Evolutionary conservation across 2,888 invertebrate species (phyloP).

Genomic region (Neuroscelio doddi): DNA sequence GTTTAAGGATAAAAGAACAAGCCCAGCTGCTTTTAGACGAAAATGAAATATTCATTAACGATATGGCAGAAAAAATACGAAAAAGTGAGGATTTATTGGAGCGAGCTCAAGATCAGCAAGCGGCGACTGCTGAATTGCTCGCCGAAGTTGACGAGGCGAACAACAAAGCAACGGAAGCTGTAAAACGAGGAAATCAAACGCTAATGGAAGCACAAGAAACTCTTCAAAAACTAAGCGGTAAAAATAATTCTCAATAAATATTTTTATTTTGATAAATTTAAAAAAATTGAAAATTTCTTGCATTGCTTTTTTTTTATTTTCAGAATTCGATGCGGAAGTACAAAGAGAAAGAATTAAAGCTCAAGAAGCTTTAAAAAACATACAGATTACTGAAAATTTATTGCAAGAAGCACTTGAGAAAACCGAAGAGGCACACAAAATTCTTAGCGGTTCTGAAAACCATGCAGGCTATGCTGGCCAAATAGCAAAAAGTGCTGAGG

Average conservation of each 20-base stretch:
- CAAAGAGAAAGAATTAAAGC: slow-evolving; percentile 88
- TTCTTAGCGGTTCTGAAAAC: slow-evolving; percentile 83
- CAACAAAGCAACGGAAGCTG: slow-evolving; percentile 86
- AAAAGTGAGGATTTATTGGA: slow-evolving; percentile 81
- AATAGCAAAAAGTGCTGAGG: slow-evolving; percentile 85
- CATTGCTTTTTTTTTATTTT: not conserved
- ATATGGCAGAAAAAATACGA: slow-evolving; percentile 79
- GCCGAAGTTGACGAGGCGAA: slow-evolving; percentile 85
- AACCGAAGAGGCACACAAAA: slow-evolving; percentile 81
- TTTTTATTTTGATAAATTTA: not conserved
- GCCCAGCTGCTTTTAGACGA: slow-evolving; percentile 76
- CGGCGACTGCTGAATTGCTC: slow-evolving; percentile 84
- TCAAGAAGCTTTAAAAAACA: slow-evolving; percentile 81
- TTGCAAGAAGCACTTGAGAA: slow-evolving; percentile 82
- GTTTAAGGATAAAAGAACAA: slow-evolving; percentile 74
- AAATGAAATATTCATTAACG: slow-evolving; percentile 75
- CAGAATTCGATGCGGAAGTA: slow-evolving; percentile 92
- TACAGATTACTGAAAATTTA: slow-evolving; percentile 82
- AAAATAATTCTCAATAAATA: no score
- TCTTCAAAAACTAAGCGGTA: slow-evolving; percentile 81
- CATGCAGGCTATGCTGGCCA: slow-evolving; percentile 84
- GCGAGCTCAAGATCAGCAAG: slow-evolving; percentile 80
- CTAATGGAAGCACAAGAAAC: slow-evolving; percentile 86
- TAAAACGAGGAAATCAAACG: slow-evolving; percentile 87
- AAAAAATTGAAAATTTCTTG: not conserved